Evolutionary conservation across 2,888 invertebrate genomes (phyloP).

Genomic region (Scaptomyza flava): DNA sequence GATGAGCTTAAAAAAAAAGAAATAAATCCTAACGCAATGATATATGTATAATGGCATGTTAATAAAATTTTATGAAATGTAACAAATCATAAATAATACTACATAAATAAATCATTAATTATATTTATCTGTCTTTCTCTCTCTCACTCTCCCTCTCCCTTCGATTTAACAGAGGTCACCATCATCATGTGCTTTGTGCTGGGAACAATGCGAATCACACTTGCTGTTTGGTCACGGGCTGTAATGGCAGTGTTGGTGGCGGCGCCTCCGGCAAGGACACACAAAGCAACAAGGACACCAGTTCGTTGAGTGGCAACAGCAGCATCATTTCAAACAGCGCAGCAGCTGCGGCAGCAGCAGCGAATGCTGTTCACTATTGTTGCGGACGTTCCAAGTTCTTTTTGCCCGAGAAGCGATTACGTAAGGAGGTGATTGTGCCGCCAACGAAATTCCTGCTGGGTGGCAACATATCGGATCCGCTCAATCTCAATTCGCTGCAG

Average conservation of each 20-base stretch:
- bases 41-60: no score
- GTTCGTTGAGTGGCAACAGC: slow-evolving; percentile 67
- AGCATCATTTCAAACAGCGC: slow-evolving; percentile 70
- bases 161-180: slow-evolving; percentile 53
- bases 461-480: slow-evolving; percentile 97
- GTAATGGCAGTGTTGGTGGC: slow-evolving; percentile 59
- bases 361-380: slow-evolving; percentile 76
- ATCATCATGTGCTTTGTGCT: slow-evolving; percentile 80
- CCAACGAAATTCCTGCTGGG: slow-evolving; percentile 96
- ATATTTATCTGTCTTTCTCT: not conserved
- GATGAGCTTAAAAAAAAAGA: no score
- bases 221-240: slow-evolving; percentile 74
- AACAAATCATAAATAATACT: not conserved
- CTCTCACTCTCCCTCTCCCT: not conserved
- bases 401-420: slow-evolving; percentile 89
- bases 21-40: not conserved
- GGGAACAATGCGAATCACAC: slow-evolving; percentile 71
- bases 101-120: not conserved
- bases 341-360: slow-evolving; percentile 52
- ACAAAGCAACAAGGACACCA: slow-evolving; percentile 67
- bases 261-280: slow-evolving; percentile 52
- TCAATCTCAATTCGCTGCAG: slow-evolving; percentile 96
- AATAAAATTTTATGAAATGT: not conserved
- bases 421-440: slow-evolving; percentile 91
- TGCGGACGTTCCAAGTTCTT: slow-evolving; percentile 88